Percentiles rank a stretch among this genome's conserved stretches.
These are phyloP conservation scores for Drosophila serrata DNA, from an alignment of 1,140 invertebrate genomes.

Conservation along the genomic window DNA sequence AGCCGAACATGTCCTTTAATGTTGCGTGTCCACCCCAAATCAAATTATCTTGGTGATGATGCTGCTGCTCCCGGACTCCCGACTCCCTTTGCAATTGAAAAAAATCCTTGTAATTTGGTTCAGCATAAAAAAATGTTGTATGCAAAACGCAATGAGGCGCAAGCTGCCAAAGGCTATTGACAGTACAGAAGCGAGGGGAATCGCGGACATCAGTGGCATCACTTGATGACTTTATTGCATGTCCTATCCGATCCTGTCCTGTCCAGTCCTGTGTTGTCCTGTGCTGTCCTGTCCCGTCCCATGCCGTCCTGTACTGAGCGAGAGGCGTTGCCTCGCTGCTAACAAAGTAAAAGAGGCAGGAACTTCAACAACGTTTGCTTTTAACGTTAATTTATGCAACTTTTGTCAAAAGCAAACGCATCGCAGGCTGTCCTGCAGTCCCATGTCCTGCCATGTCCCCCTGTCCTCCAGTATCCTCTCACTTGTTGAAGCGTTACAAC, in stretches of 20 bases:
- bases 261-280: neutral
- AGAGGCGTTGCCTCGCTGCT: conserved; percentile 39
- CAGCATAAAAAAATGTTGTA: conserved; percentile 18
- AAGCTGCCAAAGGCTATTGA: conserved; percentile 7
- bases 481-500: conserved; percentile 49
- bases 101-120: conserved; percentile 24
- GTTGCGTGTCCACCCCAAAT: conserved; percentile 31
- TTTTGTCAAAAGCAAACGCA: conserved; percentile 70
- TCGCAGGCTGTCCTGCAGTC: neutral
- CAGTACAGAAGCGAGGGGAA: neutral
- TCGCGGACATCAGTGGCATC: conserved; percentile 51
- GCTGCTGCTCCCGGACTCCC: neutral
- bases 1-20: conserved; percentile 6
- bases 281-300: neutral
- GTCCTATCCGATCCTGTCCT: conserved; percentile 31
- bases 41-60: conserved; percentile 21
- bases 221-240: conserved; percentile 81
- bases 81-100: neutral
- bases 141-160: conserved; percentile 50
- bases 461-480: conserved; percentile 30
- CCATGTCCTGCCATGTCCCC: neutral
- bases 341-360: conserved; percentile 69
- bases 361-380: conserved; percentile 65
- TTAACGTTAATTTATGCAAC: conserved; percentile 83
- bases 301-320: neutral